Conservation (phyloP, 2,797 vertebrate species). For the Gallinago solitaria region DNA sequence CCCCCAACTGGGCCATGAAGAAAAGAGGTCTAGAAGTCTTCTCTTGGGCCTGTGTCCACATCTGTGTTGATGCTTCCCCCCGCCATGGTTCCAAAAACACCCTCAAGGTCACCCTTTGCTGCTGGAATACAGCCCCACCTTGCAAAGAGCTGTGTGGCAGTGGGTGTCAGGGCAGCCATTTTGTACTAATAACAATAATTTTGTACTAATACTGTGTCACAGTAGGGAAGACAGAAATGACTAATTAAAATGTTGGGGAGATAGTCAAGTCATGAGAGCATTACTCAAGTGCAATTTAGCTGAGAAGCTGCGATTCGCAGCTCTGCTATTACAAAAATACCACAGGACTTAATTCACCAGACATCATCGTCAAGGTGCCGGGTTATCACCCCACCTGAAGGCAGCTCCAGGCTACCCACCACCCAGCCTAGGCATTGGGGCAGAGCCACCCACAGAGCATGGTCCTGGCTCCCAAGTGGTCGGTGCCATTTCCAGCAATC, state of each 20-base stretch:
- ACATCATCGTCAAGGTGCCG: background rate
- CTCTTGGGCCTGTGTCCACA: background rate
- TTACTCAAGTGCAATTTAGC: constrained; percentile 67
- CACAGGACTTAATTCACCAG: constrained; percentile 5
- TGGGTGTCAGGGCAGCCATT: background rate
- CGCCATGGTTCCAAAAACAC: background rate
- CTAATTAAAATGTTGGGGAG: constrained; percentile 62
- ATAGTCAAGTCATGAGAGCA: constrained; percentile 61
- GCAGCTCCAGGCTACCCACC: background rate
- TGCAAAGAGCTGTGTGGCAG: background rate
- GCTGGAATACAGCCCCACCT: background rate
- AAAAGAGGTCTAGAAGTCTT: background rate
- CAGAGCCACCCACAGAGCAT: background rate
- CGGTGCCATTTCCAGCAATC: background rate
- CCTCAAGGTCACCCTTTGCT: background rate
- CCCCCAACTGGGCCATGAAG: background rate
- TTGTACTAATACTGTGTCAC: background rate
- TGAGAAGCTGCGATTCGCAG: constrained; percentile 31
- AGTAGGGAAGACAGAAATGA: constrained; percentile 45
- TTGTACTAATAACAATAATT: constrained; percentile 36
- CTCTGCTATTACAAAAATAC: constrained; percentile 57
- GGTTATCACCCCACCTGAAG: background rate
- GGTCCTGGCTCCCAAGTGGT: background rate
- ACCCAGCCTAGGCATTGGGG: background rate
- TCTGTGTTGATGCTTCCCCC: background rate